Base-by-base conservation (phyloP, 2,113 vertebrate genomes). In the Sorex fumeus region DNA sequence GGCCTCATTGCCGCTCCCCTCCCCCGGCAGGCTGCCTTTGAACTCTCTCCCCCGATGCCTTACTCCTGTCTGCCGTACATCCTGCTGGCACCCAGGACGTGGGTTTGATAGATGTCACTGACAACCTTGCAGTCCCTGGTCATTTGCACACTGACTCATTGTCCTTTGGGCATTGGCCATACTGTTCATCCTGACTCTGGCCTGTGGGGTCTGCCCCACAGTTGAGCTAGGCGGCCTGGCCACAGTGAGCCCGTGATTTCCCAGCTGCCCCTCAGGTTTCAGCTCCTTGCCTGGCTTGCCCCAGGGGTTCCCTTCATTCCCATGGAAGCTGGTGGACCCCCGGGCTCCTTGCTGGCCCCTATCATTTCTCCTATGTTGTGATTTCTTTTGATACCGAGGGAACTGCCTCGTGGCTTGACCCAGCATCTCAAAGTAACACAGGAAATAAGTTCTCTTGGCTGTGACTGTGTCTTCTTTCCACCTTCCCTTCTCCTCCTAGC, bases 281-380 rank as follows among this genome's bases (percentile, higher is more conserved):
- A 25, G 66, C 57, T 1, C 45, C 15, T 88, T 45, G 18, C 8
- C 1, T 1, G 9, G 13, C 40, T 40, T 40, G 40, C 13, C n/a
- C 45, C 11, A 1, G 1, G 16, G 47, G 19, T n/a, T 50, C 19
- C 34, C 50, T 36, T 40, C 6, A 11, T 67, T 40, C 53, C 19
- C 8, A 1, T 28, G 34, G 69, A 82, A 50, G 28, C 19, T 40
- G 11, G 34, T 11, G 71, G 7, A 9, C 36, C 36, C 10, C 25
- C 3, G 2, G 36, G 36, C 34, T 27, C 27, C 18, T 60, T 10
- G 6, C 8, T 8, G 57, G 23, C 30, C 47, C 57, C 8, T 11
- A 30, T 30, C 3, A 0, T 45, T 72, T 74, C n/a, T 53, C 25
- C n/a, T 45, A 45, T 6, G 8, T 1, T 15, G 16, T 15, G 0